phyloP scores from a whole-genome alignment of 2,888 invertebrate species.

The Antitype chi region DNA sequence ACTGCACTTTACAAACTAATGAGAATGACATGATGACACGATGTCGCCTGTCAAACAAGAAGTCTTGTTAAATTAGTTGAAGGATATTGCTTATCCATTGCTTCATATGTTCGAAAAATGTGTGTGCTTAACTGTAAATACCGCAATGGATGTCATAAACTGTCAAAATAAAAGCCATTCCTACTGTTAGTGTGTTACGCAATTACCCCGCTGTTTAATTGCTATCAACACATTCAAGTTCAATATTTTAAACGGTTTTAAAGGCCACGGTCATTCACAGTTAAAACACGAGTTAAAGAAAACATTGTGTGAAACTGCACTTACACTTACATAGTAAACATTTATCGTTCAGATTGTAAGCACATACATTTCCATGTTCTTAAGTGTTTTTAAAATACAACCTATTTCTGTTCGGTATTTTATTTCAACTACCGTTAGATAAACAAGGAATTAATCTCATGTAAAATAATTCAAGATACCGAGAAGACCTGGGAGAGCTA shows the following conservation, averaged over 20 bases:
- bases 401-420: constrained; percentile 5
- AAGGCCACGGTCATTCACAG: constrained; percentile 10
- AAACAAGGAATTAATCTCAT: neutral
- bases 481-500: neutral
- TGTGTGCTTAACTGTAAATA: too few relatives aligned
- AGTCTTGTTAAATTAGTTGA: neutral
- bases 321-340: constrained; percentile 24
- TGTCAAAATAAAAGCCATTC: too few relatives aligned
- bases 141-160: too few relatives aligned
- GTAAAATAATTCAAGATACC: constrained; percentile 33
- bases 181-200: too few relatives aligned
- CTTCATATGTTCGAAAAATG: too few relatives aligned
- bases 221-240: constrained; percentile 8
- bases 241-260: constrained; percentile 13
- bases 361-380: neutral
- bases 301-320: constrained; percentile 30
- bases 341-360: constrained; percentile 8
- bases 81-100: too few relatives aligned
- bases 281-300: constrained; percentile 11
- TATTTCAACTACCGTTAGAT: constrained; percentile 13
- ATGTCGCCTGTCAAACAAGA: neutral
- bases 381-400: constrained; percentile 18
- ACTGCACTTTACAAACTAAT: neutral
- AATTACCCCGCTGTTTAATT: neutral
- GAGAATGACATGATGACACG: neutral